Conservation (phyloP, 2,888 invertebrate species). For the Petrolisthes cinctipes region DNA sequence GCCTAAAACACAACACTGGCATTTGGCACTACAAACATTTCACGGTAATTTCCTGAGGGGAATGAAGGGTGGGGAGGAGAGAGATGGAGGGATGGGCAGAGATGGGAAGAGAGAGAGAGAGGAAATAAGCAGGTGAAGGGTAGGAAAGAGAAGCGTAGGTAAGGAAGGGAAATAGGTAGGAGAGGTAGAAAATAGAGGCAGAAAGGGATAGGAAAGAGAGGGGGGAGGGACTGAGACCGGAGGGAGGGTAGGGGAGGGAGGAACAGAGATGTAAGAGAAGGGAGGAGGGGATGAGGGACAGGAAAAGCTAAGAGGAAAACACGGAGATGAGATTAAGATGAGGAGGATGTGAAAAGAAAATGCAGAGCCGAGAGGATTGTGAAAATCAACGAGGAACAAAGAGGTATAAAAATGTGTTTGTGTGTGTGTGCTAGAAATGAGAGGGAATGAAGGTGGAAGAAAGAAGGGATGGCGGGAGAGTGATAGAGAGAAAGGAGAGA, state of each 20-base stretch:
- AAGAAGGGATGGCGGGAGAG: no score
- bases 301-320: neutral
- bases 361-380: neutral
- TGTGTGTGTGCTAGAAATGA: no score
- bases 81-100: neutral
- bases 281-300: neutral
- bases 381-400: neutral
- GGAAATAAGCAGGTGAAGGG: neutral
- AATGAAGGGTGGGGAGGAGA: constrained; percentile 7
- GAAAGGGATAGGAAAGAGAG: neutral
- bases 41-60: constrained; percentile 3
- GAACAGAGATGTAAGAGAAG: neutral
- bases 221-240: neutral
- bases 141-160: neutral
- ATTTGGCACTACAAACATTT: constrained; percentile 16
- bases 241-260: neutral
- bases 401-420: no score
- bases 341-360: neutral
- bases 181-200: neutral
- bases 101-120: neutral
- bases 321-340: neutral
- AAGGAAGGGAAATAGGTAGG: neutral
- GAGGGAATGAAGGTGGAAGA: neutral
- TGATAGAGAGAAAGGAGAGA: neutral
- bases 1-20: neutral